Percentiles rank a stretch among this genome's conserved stretches.
phyloP scores from a whole-genome alignment of 1,140 invertebrate species.

The Trachelipus rathkii region DNA sequence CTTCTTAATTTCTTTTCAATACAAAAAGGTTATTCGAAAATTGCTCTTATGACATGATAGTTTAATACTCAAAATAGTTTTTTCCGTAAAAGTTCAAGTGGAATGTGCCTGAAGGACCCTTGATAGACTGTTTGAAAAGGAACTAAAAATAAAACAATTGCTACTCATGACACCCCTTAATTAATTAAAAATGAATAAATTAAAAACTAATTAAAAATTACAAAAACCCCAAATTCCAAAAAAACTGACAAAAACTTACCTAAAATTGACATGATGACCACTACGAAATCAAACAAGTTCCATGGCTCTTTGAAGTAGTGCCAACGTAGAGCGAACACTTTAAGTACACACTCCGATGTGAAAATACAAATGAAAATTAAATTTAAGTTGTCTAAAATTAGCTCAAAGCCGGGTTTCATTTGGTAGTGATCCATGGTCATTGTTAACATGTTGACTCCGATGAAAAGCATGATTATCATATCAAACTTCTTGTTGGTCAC shows the following conservation, averaged over 20 bases:
- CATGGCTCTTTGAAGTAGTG: conserved; percentile 99
- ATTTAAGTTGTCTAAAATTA: conserved; percentile 84
- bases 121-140: too few relatives aligned
- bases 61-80: too few relatives aligned
- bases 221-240: too few relatives aligned
- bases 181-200: too few relatives aligned
- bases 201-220: too few relatives aligned
- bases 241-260: conserved; percentile 61
- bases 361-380: conserved; percentile 98
- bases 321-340: conserved; percentile 92
- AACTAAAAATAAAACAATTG: too few relatives aligned
- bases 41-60: too few relatives aligned
- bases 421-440: conserved; percentile 97
- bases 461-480: conserved; percentile 99
- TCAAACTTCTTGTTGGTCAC: conserved; percentile 98
- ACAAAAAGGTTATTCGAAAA: too few relatives aligned
- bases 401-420: conserved; percentile 74
- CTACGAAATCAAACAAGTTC: conserved; percentile 99
- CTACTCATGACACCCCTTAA: too few relatives aligned
- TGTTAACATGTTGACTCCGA: conserved; percentile 96
- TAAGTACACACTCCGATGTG: conserved; percentile 93
- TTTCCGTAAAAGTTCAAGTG: too few relatives aligned
- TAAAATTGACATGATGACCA: conserved; percentile 96
- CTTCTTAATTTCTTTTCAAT: too few relatives aligned
- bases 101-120: too few relatives aligned